A percentile compares a stretch with the other conserved stretches of the same genome.
Evolutionary conservation across 2,797 vertebrate genomes (phyloP).

Genomic region (Molossus alvarezi): DNA sequence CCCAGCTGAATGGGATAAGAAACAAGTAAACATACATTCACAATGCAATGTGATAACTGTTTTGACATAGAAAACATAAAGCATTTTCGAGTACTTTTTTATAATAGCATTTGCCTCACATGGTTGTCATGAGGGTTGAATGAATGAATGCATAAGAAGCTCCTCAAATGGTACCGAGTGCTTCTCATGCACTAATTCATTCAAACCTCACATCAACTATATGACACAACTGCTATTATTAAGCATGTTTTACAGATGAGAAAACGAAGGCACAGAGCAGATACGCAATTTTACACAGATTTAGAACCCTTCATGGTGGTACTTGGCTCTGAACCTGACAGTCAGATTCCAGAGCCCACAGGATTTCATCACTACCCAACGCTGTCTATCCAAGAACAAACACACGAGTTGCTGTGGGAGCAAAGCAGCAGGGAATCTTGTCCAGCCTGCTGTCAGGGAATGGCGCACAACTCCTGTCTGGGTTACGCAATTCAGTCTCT

Average conservation of each 20-base stretch:
- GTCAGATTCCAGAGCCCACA: background rate
- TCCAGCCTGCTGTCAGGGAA: background rate
- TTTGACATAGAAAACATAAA: constrained; percentile 13
- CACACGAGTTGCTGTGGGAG: no score
- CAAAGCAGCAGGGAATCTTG: background rate
- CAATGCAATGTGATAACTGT: background rate
- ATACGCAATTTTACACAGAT: background rate
- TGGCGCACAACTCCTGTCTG: background rate
- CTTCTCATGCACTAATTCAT: background rate
- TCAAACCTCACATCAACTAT: background rate
- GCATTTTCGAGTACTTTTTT: background rate
- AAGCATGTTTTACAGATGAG: constrained; percentile 65
- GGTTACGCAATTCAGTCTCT: background rate
- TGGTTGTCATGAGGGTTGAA: background rate
- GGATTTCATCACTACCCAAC: background rate
- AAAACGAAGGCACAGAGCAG: constrained; percentile 8
- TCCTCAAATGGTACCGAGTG: background rate
- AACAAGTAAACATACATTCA: background rate
- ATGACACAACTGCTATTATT: constrained; percentile 68
- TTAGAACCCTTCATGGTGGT: background rate
- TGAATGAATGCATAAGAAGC: background rate
- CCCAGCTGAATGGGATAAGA: background rate
- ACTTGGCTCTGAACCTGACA: background rate
- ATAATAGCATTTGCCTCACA: background rate
- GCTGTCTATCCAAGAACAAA: background rate